Evolutionary conservation across 2,113 vertebrate species (phyloP), one percentile per base, ranked within the genome.

Genomic region (Xiphorhynchus elegans): DNA sequence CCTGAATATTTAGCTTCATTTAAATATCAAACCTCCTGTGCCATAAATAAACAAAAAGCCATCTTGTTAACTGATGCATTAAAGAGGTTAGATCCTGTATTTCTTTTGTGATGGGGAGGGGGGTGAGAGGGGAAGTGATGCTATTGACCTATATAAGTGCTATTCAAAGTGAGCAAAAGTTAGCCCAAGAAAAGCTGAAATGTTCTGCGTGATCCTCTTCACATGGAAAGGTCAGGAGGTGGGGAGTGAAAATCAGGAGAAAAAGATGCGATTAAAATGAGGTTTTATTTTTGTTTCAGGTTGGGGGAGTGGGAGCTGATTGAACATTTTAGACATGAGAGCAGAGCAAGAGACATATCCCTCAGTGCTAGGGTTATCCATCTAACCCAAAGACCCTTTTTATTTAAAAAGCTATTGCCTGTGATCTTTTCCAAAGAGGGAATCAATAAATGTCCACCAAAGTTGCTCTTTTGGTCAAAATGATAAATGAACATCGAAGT

Each of bases 151-250:
- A 95, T 90, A 93, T 96, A 96, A 97, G 92, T 94, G 95, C 93
- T 93, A 96, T 94, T 96, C 92, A 96, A 97, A 97, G 96, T 96
- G 95, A 95, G 96, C 83, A 96, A 96, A 97, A 96, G 93, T 97
- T 96, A 93, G 75, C 90, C 93, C 82, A 96, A 97, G 96, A 96
- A 97, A 96, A 96, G 92, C 90, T 90, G 93, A 95, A 97, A 94
- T 96, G 93, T 95, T 96, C 95, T 94, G 85, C 76, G 46, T 95
- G 93, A 96, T 96, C 95, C 92, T 93, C 95, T 97, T 96, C 96
- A 96, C 92, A 96, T 76, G 58, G 90, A 90, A 96, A 94, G 95
- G 93, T 95, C 93, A 96, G 93, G 73, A 96, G 94, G 93, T 96
- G 92, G 96, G 95, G 47, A 96, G 91, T 73, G 87, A 96, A 97